phyloP scores from a whole-genome alignment of 1,140 invertebrate species.

The Rhysida immarginata region DNA sequence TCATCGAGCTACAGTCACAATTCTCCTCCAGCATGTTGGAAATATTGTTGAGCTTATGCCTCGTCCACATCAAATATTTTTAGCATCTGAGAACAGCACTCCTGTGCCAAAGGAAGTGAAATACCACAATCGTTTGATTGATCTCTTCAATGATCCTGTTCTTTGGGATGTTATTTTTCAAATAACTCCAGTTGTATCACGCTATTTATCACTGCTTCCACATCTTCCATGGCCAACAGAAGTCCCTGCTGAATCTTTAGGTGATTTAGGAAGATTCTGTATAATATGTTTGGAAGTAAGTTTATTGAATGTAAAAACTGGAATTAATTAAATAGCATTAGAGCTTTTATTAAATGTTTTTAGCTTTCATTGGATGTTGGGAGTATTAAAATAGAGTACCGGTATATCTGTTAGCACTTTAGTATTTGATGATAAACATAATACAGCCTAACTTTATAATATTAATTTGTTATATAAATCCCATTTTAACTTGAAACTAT shows the following conservation, averaged over 20 bases:
- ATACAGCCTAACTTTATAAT: too few species aligned
- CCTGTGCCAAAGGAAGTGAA: conserved; percentile 26
- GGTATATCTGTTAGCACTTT: too few species aligned
- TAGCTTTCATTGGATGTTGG: too few species aligned
- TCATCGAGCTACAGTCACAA: not conserved
- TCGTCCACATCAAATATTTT: conserved; percentile 35
- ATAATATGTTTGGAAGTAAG: conserved; percentile 43
- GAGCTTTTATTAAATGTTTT: too few species aligned
- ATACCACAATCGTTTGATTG: conserved; percentile 36
- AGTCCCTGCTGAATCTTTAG: conserved; percentile 33
- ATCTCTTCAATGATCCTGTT: conserved; percentile 36
- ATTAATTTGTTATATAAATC: too few species aligned
- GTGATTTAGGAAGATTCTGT: conserved; percentile 42
- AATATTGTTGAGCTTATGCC: conserved; percentile 39
- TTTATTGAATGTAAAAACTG: too few species aligned
- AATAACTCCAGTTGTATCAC: conserved; percentile 38
- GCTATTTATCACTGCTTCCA: conserved; percentile 27
- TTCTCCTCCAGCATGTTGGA: conserved; percentile 35
- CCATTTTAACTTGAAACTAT: too few species aligned
- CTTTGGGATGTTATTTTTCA: conserved; percentile 37
- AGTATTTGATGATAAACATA: too few species aligned
- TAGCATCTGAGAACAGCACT: conserved; percentile 2
- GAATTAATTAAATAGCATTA: too few species aligned
- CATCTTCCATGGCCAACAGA: conserved; percentile 26
- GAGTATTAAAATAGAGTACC: too few species aligned